Evolutionary conservation across 2,797 vertebrate genomes (phyloP).

Genomic region (Pipistrellus nathusii): DNA sequence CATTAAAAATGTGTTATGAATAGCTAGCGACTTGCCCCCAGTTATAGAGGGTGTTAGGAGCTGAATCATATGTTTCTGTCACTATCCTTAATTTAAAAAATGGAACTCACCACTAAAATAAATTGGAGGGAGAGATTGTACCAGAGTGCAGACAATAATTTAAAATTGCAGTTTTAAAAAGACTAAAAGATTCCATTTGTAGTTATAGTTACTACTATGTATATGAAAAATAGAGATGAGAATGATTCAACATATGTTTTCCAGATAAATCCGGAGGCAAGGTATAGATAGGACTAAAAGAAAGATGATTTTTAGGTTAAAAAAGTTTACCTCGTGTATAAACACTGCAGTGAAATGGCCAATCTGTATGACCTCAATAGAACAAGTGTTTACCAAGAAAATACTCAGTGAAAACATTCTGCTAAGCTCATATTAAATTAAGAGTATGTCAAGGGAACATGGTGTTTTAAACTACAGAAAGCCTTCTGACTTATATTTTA

Average conservation of each 20-base stretch:
- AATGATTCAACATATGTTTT: neutral
- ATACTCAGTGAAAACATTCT: neutral
- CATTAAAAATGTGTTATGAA: constrained; percentile 55
- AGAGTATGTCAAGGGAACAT: neutral
- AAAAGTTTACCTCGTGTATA: neutral
- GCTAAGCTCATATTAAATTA: neutral
- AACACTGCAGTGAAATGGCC: neutral
- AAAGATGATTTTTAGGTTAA: neutral
- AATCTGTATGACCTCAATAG: neutral
- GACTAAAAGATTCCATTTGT: constrained; percentile 36
- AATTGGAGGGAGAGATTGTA: constrained; percentile 12
- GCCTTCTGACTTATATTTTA: constrained; percentile 40
- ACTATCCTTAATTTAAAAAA: constrained; percentile 50
- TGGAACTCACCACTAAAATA: neutral
- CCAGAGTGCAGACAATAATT: neutral
- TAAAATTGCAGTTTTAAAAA: neutral
- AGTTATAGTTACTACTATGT: neutral
- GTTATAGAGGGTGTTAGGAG: constrained; percentile 1
- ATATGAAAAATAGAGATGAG: constrained; percentile 32
- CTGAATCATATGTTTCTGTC: neutral
- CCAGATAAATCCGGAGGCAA: constrained; percentile 4
- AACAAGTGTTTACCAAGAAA: neutral
- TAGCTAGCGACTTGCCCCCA: neutral
- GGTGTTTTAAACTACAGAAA: neutral
- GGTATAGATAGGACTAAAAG: neutral